Base-by-base conservation (phyloP, 1,140 invertebrate genomes). In the Chelonus insularis region DNA sequence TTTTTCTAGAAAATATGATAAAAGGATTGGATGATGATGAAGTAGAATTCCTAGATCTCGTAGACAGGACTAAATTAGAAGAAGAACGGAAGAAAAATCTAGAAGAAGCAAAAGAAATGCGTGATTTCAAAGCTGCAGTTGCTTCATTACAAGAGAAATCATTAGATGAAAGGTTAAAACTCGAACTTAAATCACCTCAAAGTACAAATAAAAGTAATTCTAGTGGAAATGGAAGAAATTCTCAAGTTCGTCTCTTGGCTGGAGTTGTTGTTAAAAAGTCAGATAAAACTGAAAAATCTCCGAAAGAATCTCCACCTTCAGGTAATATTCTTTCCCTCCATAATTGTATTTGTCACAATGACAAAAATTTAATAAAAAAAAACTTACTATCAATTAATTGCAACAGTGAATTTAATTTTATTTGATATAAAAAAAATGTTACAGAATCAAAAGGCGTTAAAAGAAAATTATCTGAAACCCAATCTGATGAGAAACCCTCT, bases 1-100 rank as follows among this genome's bases (percentile, higher is more conserved):
- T 62, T 41, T 65, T 81, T 84, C 12, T 71, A 94, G 94, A 96
- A 81, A 96, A 97, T 82, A 90, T 96, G 85, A 95, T 98, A 60
- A 91, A 93, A 79, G 94, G 94, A 6, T 80, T 98, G 1, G 95
- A 97, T 79, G 93, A 96, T 75, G 96, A 98, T 80, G 96, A 98
- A 84, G 89, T 95, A 0, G 89, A 94, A 65, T 98, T 97, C 79
- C 80, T 98, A 6, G 93, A 97, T 70, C 83, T 93, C 45, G 92
- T 97, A 6, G 92, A 96, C 79, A 84, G 88, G 63, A 90, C 88
- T 14, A 95, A 94, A 83, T 84, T 93, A 32, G 89, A 91, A 60
- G 89, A 91, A 34, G 93, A 95, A 64, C 85, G 88, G 58, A 88
- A 89, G 73, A 92, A 93, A 60, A 85, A 86, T 70, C 75, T 89